Conservation (phyloP, 2,113 vertebrate species). For the Ptilorrhoa leucosticta region DNA sequence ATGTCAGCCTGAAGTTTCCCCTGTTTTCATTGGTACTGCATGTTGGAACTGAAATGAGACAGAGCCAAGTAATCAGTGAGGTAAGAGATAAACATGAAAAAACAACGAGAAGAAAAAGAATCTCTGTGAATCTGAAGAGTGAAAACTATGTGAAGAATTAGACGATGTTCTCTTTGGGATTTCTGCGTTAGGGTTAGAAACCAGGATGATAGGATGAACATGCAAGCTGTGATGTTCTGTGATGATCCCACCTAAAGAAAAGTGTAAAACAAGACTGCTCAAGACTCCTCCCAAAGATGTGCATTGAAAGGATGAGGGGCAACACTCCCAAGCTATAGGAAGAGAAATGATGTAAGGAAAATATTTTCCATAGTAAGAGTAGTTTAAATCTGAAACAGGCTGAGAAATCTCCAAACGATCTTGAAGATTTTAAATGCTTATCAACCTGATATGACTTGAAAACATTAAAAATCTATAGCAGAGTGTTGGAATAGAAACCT, state of each 20-base stretch:
- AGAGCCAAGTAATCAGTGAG: not conserved
- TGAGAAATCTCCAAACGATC: not conserved
- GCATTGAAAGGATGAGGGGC: not conserved
- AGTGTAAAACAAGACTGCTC: not conserved
- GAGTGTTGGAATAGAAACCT: not conserved
- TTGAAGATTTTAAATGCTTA: not conserved
- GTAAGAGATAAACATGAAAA: not conserved
- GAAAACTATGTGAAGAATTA: not conserved
- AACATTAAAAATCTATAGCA: not conserved
- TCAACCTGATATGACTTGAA: not conserved
- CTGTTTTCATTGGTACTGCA: not conserved
- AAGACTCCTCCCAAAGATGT: not conserved
- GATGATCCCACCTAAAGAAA: not conserved
- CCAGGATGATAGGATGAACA: not conserved
- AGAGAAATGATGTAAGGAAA: not conserved
- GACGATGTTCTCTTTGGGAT: not conserved
- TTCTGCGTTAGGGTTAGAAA: accelerated
- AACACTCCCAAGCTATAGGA: not conserved
- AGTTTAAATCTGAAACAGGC: not conserved
- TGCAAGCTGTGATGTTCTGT: not conserved
- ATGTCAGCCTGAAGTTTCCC: not conserved
- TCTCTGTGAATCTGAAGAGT: not conserved
- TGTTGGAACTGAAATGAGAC: not conserved
- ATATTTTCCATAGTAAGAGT: not conserved
- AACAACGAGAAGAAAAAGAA: not conserved